Conservation (phyloP, 2,113 vertebrate genomes). For the Perca fluviatilis region DNA sequence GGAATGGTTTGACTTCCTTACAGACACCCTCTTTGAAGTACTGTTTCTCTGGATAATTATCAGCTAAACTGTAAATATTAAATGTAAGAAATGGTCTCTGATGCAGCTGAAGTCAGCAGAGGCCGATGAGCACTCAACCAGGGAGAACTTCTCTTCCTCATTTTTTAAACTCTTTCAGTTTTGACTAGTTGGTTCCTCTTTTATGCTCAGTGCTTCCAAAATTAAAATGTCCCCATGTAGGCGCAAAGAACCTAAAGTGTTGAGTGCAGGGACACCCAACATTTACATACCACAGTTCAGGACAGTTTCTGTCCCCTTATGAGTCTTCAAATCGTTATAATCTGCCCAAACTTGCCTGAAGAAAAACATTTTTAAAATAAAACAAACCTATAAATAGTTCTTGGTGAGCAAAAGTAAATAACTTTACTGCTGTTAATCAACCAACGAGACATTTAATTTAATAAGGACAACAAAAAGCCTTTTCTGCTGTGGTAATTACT, state of each 20-base stretch:
- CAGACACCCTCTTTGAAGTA: background rate
- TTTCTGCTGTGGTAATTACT: background rate
- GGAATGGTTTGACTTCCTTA: no score
- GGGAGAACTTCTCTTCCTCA: constrained; percentile 55
- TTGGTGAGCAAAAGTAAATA: no score
- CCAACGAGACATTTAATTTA: no score
- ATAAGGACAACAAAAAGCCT: background rate
- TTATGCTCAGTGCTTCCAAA: constrained; percentile 34
- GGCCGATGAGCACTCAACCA: background rate
- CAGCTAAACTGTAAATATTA: background rate
- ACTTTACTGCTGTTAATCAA: no score
- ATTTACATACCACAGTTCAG: no score
- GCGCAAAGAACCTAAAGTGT: background rate
- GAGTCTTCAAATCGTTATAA: no score
- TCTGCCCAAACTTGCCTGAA: no score
- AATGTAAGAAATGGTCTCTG: background rate
- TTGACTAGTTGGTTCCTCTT: constrained; percentile 52
- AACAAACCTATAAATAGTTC: no score
- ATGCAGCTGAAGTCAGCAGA: background rate
- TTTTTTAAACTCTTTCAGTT: constrained; percentile 40
- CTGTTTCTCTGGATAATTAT: background rate
- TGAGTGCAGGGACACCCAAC: background rate
- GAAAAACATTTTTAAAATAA: no score
- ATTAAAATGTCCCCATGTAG: background rate
- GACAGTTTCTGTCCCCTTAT: no score